phyloP scores from a whole-genome alignment of 2,888 invertebrate species.

The Sarcophaga caerulescens region DNA sequence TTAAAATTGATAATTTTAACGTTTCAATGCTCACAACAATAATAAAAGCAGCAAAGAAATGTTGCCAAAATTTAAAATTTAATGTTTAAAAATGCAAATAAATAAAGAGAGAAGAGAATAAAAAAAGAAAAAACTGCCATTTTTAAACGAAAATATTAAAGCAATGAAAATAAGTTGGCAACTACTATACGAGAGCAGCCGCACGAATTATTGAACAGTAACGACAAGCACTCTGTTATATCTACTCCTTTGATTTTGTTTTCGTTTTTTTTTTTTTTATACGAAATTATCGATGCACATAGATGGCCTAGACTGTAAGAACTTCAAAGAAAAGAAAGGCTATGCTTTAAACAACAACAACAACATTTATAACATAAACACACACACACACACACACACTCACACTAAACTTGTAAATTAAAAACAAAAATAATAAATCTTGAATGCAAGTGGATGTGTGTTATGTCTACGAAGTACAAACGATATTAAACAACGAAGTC shows the following conservation, averaged over 20 bases:
- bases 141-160: neutral
- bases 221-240: neutral
- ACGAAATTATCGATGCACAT: neutral
- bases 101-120: too few relatives aligned
- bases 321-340: neutral
- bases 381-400: neutral
- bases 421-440: too few relatives aligned
- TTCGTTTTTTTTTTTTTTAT: neutral
- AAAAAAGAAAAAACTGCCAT: too few relatives aligned
- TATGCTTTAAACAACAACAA: neutral
- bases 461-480: neutral
- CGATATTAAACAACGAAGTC: conserved; percentile 39
- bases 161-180: neutral
- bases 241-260: neutral
- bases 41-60: too few relatives aligned
- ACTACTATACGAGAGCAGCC: neutral
- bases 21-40: too few relatives aligned
- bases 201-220: neutral
- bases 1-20: too few relatives aligned
- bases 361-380: neutral
- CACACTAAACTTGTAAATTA: neutral
- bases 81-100: too few relatives aligned
- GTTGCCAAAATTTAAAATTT: too few relatives aligned
- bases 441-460: neutral
- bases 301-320: neutral